phyloP scores from a whole-genome alignment of 2,113 vertebrate genomes.

The Cyprinodon variegatus region DNA sequence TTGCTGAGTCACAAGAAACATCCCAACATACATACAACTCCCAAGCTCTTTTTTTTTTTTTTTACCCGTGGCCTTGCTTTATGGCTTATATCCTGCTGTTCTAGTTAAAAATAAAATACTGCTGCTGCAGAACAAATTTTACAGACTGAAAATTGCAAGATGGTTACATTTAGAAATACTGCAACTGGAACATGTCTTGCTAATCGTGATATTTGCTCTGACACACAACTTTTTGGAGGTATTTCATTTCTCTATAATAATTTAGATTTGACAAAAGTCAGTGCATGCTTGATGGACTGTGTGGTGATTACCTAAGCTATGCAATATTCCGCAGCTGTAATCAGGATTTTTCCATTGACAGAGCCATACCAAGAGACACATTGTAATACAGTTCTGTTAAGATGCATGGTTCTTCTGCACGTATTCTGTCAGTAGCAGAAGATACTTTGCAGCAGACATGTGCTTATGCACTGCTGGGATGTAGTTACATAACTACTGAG shows the following conservation, averaged over 20 bases:
- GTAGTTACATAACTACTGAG: constrained; percentile 48
- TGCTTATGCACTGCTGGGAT: constrained; percentile 13
- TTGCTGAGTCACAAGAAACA: not conserved
- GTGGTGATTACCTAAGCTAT: not conserved
- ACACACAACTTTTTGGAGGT: not conserved
- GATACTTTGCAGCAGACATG: not conserved
- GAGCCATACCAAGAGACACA: not conserved
- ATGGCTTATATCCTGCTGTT: not conserved
- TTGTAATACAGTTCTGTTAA: not conserved
- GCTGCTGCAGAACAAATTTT: not conserved
- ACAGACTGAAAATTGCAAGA: not conserved
- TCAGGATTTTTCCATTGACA: not conserved
- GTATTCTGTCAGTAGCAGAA: constrained; percentile 5
- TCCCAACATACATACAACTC: not conserved
- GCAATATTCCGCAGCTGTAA: constrained; percentile 25
- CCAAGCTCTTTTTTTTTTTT: not conserved
- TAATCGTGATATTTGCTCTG: not conserved
- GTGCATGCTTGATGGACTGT: constrained; percentile 1
- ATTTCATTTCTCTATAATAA: not conserved
- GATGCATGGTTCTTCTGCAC: constrained; percentile 6
- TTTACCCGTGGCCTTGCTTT: not conserved
- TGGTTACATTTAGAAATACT: not conserved
- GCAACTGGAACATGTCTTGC: not conserved
- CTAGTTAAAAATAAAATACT: not conserved
- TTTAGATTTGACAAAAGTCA: constrained; percentile 3